Base-by-base conservation (phyloP, 1,140 invertebrate species). In the Drosophila nannoptera region DNA sequence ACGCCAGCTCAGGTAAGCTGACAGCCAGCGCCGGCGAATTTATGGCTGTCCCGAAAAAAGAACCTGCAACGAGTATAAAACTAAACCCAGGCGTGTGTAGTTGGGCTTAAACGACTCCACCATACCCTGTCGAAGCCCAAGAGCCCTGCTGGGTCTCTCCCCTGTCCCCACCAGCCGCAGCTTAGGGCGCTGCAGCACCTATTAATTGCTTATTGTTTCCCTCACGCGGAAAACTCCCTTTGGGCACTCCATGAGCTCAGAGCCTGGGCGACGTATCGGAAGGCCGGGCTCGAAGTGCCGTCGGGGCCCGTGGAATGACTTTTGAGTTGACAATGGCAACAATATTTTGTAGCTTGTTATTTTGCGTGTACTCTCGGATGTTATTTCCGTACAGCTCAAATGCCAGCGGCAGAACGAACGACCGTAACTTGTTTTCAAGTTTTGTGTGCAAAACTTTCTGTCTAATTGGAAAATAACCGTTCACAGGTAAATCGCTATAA, bases 1-100 rank as follows among this genome's bases (percentile, higher is more conserved):
- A 53, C 81, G 73, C 42, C 78, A 88, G 66, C 65, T 89, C 36
- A 87, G 78, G 88, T 89, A 67, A 82, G 88, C 88, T 53, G 45
- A 52, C 55, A 64, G 36, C 38, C 8, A 7, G 8, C 9, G 40
- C 33, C 35, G 42, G 22, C 1, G 1, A 68, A 72, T 72, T 68
- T 67, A 72, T 68, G 64, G 43, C 43, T 48, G 43, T 32, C 36
- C n/a, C 36, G 31, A 46, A 35, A 48, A 36, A 3, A 14, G 7
- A 35, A 38, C 11, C n/a, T 43, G 16, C n/a, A 14, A 7, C 11
- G 9, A 16, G 22, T 12, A 45, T 40, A 12, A 5, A 29, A 22
- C 3, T 50, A 1, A n/a, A 8, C 6, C n/a, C 46, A 22, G 22
- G 3, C 22, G 22, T n/a, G 8, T 46, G 46, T n/a, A 49, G 29